Evolutionary conservation across 2,113 vertebrate genomes (phyloP), one percentile per base, ranked within the genome.

Genomic region (Ictalurus furcatus): DNA sequence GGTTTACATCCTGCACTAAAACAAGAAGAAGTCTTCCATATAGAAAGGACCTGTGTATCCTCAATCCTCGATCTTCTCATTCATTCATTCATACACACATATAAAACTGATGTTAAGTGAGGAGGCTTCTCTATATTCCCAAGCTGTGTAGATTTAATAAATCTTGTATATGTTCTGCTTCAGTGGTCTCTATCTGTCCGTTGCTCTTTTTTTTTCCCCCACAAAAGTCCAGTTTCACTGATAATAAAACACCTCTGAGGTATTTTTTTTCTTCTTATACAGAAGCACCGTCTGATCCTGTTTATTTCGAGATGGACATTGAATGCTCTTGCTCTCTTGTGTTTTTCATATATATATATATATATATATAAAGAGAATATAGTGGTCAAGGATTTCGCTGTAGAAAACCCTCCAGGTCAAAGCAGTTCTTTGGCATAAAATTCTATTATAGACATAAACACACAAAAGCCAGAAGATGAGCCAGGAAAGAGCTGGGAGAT

Each of bases 301-400:
- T 81, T 19, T 54, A n/a, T 81, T 67, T 44, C 14, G 34, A 81
- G 52, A 85, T 65, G 63, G 37, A 28, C 73, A 37, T 71, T 54
- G 74, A 63, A n/a, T 85, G 65, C 30, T 63, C 69, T 6, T 34
- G 34, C 28, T 85, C 63, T 16, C 88, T 34, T 40, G 76, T 21
- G 13, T 40, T 40, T n/a, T n/a, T n/a, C n/a, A n/a, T n/a, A n/a
- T n/a, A n/a, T n/a, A n/a, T n/a, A n/a, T 40, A 40, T 40, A 3
- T 40, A 40, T 40, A 3, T 40, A 40, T 40, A 5, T 74, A 28
- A 74, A 86, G 17, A 21, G 40, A 82, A 85, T 48, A n/a, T 52
- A 52, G 63, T 19, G 67, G 67, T 90, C 87, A 90, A 90, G 56
- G 78, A 23, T 63, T 74, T 85, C 14, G 21, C 71, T 34, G n/a